These are phyloP conservation scores for Melinaea marsaeus DNA, from an alignment of 2,888 invertebrate species.

Conservation along the genomic window DNA sequence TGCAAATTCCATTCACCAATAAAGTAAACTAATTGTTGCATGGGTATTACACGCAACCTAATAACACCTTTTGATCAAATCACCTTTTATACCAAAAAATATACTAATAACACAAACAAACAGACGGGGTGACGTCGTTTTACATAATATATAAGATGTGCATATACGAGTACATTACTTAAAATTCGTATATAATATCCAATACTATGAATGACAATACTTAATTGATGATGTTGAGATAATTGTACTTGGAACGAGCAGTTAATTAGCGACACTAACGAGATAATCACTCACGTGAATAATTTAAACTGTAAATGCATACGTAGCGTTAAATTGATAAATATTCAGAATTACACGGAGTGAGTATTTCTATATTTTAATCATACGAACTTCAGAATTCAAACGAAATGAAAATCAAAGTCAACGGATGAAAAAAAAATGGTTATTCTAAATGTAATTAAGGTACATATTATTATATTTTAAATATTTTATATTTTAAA, in stretches of 20 bases:
- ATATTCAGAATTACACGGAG: constrained; percentile 57
- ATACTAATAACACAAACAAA: too few relatives aligned
- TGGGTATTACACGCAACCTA: too few relatives aligned
- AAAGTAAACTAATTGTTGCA: too few relatives aligned
- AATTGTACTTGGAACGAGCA: constrained; percentile 33
- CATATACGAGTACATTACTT: neutral
- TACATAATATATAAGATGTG: constrained; percentile 7
- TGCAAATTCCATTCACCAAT: too few relatives aligned
- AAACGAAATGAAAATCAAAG: too few relatives aligned
- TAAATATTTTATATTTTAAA: too few relatives aligned
- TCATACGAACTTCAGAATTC: constrained; percentile 49
- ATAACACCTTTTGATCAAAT: too few relatives aligned
- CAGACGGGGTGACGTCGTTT: neutral
- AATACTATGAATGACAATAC: constrained; percentile 5
- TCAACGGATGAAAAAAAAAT: too few relatives aligned
- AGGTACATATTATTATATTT: too few relatives aligned
- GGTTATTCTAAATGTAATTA: too few relatives aligned
- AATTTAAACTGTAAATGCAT: constrained; percentile 40
- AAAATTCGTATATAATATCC: neutral
- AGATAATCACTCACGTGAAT: constrained; percentile 30
- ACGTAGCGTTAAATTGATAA: constrained; percentile 68
- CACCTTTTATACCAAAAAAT: too few relatives aligned
- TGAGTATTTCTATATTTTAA: constrained; percentile 55
- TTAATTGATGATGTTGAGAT: constrained; percentile 12
- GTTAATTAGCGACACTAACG: constrained; percentile 52